These are phyloP conservation scores for Pseudococcus viburni DNA, from an alignment of 2,888 invertebrate genomes.

Conservation along the genomic window DNA sequence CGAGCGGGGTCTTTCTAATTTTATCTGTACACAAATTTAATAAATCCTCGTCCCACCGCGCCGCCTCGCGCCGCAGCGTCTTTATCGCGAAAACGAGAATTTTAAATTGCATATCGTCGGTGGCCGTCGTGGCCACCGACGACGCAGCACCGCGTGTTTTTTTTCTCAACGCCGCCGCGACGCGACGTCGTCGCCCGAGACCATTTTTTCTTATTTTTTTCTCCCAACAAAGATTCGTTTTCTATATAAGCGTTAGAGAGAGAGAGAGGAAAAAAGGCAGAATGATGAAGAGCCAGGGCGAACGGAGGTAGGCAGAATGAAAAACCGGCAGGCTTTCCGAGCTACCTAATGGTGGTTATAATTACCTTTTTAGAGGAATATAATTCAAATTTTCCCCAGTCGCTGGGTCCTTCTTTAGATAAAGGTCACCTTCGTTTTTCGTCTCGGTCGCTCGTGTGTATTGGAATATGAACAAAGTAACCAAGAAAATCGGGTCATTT, in stretches of 20 bases:
- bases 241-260: neutral
- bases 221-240: neutral
- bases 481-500: conserved; percentile 34
- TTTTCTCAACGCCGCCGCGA: neutral
- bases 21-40: conserved; percentile 58
- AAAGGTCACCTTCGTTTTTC: neutral
- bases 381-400: conserved; percentile 35
- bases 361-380: conserved; percentile 35
- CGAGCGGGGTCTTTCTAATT: conserved; percentile 35
- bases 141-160: neutral
- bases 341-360: conserved; percentile 55
- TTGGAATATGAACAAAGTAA: conserved; percentile 5
- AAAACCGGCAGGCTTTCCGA: neutral
- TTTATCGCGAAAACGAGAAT: conserved; percentile 57
- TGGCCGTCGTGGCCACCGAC: neutral
- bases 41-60: conserved; percentile 28
- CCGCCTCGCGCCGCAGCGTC: neutral
- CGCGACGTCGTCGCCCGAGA: neutral
- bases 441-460: neutral
- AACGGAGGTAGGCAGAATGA: neutral
- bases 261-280: neutral
- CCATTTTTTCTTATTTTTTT: neutral
- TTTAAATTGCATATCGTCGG: conserved; percentile 47
- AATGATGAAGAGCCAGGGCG: neutral
- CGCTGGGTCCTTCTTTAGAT: neutral